Conservation (phyloP, 2,888 invertebrate genomes). For the Drosophila testacea region DNA sequence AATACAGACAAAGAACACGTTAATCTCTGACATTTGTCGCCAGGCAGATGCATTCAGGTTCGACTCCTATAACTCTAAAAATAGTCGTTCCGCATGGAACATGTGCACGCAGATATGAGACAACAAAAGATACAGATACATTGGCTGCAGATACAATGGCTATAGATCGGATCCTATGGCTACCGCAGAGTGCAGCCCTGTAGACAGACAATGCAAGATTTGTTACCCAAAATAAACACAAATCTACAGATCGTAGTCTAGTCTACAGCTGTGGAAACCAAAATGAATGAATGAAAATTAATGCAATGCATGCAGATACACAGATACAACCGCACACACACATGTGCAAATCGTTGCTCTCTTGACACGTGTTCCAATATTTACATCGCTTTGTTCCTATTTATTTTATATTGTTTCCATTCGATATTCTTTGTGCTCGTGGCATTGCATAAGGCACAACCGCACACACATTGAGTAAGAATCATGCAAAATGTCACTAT, state of each 20-base stretch:
- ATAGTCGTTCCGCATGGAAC: constrained; percentile 46
- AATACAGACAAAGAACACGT: constrained; percentile 1
- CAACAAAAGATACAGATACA: constrained; percentile 40
- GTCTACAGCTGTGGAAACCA: not conserved
- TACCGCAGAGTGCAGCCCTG: constrained; percentile 14
- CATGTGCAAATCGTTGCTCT: constrained; percentile 8
- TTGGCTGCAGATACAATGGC: not conserved
- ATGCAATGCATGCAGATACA: not conserved
- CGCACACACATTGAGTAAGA: constrained; percentile 22
- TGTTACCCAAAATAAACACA: constrained; percentile 33
- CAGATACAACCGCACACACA: constrained; percentile 2
- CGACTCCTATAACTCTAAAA: constrained; percentile 37
- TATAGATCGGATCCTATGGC: no score
- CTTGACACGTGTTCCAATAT: constrained; percentile 42
- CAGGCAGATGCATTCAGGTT: constrained; percentile 31
- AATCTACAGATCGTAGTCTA: not conserved
- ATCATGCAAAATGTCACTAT: constrained; percentile 46
- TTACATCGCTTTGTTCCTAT: constrained; percentile 11
- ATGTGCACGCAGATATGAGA: constrained; percentile 40
- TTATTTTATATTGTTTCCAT: constrained; percentile 21
- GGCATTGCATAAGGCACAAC: constrained; percentile 49
- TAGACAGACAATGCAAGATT: constrained; percentile 14
- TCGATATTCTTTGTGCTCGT: constrained; percentile 30
- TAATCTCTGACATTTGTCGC: constrained; percentile 31
- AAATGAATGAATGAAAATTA: constrained; percentile 30